phyloP scores from a whole-genome alignment of 2,888 invertebrate genomes.

The Dryocosmus kuriphilus region DNA sequence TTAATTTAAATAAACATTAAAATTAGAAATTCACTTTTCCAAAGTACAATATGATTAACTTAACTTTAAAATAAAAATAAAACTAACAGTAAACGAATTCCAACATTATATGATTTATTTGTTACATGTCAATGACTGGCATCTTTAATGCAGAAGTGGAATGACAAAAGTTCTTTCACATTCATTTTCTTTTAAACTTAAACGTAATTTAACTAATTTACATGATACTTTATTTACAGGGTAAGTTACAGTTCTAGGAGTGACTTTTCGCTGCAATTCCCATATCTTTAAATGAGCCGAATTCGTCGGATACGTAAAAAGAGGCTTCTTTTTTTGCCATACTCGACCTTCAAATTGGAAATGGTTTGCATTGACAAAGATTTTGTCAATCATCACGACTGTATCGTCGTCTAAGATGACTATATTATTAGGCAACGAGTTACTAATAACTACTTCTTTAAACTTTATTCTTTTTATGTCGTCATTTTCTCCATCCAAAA shows the following conservation, averaged over 20 bases:
- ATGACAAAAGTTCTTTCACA: background rate
- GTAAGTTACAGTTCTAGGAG: background rate
- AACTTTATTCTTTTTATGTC: background rate
- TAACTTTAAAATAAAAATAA: background rate
- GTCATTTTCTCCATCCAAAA: background rate
- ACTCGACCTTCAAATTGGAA: slow-evolving; percentile 7
- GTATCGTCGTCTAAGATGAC: background rate
- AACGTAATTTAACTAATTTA: slow-evolving; percentile 2
- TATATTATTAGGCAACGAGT: background rate
- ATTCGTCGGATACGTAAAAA: background rate
- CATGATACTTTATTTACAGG: background rate
- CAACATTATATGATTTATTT: background rate
- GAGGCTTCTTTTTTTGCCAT: background rate
- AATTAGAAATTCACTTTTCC: too few species aligned
- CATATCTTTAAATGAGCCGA: slow-evolving; percentile 1
- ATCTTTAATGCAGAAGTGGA: slow-evolving; percentile 7
- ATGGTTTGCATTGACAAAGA: background rate
- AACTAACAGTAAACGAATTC: background rate
- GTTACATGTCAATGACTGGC: too few species aligned
- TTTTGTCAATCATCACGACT: background rate
- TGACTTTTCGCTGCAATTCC: background rate
- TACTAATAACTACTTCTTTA: too few species aligned
- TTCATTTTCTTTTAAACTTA: slow-evolving; percentile 3
- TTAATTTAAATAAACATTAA: too few species aligned
- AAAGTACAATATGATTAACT: too few species aligned